A percentile compares a stretch with the other conserved stretches of the same genome.
phyloP scores from a whole-genome alignment of 1,140 invertebrate species.

The Apis cerana region DNA sequence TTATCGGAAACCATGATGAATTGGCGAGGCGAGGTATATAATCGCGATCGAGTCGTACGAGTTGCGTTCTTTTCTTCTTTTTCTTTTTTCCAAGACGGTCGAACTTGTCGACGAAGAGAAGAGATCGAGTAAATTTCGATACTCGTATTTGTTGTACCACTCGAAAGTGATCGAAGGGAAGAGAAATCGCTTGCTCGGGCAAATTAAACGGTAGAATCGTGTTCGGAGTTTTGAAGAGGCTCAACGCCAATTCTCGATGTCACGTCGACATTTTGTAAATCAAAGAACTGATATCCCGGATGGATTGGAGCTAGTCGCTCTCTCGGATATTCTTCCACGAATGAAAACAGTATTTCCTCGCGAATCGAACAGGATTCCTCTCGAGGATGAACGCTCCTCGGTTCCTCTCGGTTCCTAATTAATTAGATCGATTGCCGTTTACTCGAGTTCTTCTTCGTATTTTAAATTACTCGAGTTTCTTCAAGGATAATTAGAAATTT shows the following conservation, averaged over 20 bases:
- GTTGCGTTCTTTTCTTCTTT: too few species aligned
- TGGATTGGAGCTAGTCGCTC: constrained; percentile 2
- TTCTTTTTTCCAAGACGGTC: too few species aligned
- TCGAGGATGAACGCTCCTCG: background rate
- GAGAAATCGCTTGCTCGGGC: background rate
- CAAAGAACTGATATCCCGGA: background rate
- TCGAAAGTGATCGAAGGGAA: too few species aligned
- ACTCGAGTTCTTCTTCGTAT: background rate
- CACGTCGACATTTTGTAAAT: constrained; percentile 37
- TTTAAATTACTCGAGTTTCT: too few species aligned
- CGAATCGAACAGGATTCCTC: background rate
- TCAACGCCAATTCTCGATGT: background rate
- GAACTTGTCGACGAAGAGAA: too few species aligned
- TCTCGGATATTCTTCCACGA: background rate
- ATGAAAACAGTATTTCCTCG: background rate
- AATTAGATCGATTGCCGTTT: background rate
- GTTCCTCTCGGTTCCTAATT: background rate
- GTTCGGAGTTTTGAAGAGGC: background rate
- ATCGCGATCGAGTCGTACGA: too few species aligned
- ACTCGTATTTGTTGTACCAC: too few species aligned
- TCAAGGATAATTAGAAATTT: background rate
- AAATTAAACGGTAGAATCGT: constrained; percentile 37
- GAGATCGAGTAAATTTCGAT: too few species aligned
- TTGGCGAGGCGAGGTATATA: too few species aligned
- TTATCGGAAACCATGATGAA: too few species aligned